Evolutionary conservation across 2,113 vertebrate genomes (phyloP).

Genomic region (Apistogramma diplotaenia): DNA sequence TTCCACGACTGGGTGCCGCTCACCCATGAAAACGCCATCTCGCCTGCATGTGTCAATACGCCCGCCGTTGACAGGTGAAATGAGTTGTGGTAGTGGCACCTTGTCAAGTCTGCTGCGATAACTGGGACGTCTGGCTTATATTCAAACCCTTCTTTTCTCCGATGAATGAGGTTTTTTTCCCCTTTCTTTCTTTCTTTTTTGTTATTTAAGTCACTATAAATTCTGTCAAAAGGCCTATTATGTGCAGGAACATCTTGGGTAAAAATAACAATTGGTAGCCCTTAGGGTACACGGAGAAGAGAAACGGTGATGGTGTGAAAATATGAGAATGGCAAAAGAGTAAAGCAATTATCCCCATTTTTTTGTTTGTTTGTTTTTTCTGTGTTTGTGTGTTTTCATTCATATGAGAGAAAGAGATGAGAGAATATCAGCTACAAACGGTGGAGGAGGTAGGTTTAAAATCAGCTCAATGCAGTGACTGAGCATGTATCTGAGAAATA

Average conservation of each 20-base stretch:
- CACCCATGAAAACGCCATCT: conserved; percentile 33
- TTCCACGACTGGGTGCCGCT: conserved; percentile 31
- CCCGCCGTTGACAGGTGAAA: conserved; percentile 48
- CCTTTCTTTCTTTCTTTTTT: neutral
- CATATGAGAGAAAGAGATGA: neutral
- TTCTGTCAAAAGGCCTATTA: conserved; percentile 48
- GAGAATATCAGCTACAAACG: neutral
- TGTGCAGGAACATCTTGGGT: conserved; percentile 23
- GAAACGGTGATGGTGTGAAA: conserved; percentile 1
- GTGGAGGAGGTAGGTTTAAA: neutral
- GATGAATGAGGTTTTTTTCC: conserved; percentile 24
- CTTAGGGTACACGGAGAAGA: conserved; percentile 19
- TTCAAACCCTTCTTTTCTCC: conserved; percentile 22
- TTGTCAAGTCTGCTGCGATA: conserved; percentile 52
- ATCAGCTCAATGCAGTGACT: neutral
- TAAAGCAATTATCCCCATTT: conserved; percentile 29
- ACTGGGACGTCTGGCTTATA: conserved; percentile 33
- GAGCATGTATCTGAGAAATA: neutral
- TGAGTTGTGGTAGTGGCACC: conserved; percentile 51
- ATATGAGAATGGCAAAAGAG: conserved; percentile 16
- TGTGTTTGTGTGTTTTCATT: conserved; percentile 1
- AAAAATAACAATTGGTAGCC: conserved; percentile 41
- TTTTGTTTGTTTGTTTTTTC: neutral
- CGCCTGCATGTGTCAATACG: conserved; percentile 34
- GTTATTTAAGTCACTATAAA: conserved; percentile 17